phyloP scores from a whole-genome alignment of 2,797 vertebrate genomes.

The Gallirallus australis region DNA sequence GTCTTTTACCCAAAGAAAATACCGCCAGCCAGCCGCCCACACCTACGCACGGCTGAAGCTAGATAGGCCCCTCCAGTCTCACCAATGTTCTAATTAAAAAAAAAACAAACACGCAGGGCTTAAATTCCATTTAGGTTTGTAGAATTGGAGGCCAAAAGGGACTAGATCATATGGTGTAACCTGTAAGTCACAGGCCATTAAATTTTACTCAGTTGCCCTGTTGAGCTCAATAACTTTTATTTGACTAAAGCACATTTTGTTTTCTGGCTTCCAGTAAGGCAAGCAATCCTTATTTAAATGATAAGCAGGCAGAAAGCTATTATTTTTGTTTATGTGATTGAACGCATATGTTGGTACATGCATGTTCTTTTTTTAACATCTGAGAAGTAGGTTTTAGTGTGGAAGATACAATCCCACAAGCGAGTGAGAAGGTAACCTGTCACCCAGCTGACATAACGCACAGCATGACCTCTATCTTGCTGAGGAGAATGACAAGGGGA shows the following conservation, averaged over 20 bases:
- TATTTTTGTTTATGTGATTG: not conserved
- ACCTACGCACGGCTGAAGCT: not conserved
- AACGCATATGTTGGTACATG: not conserved
- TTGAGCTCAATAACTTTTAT: conserved; percentile 59
- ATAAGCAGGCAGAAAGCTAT: not conserved
- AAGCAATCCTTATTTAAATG: not conserved
- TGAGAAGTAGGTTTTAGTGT: not conserved
- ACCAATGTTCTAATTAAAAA: conserved; percentile 34
- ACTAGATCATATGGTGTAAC: conserved; percentile 43
- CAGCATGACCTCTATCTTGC: fast-evolving
- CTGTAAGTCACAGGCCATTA: conserved; percentile 51
- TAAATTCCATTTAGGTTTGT: conserved; percentile 48
- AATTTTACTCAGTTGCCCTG: conserved; percentile 50
- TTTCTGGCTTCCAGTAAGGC: conserved; percentile 1
- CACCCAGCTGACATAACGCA: not conserved
- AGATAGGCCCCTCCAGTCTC: conserved; percentile 39
- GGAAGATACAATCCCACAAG: not conserved
- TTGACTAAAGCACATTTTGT: conserved; percentile 4
- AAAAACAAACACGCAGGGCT: not conserved
- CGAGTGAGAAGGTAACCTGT: not conserved
- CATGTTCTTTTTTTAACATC: not conserved
- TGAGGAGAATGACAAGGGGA: not conserved
- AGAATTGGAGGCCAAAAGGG: conserved; percentile 25
- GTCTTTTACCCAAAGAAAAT: conserved; percentile 13
- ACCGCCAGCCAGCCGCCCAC: not conserved